Base-by-base conservation (phyloP, 2,888 invertebrate genomes). In the Cosmorhoe ocellata region DNA sequence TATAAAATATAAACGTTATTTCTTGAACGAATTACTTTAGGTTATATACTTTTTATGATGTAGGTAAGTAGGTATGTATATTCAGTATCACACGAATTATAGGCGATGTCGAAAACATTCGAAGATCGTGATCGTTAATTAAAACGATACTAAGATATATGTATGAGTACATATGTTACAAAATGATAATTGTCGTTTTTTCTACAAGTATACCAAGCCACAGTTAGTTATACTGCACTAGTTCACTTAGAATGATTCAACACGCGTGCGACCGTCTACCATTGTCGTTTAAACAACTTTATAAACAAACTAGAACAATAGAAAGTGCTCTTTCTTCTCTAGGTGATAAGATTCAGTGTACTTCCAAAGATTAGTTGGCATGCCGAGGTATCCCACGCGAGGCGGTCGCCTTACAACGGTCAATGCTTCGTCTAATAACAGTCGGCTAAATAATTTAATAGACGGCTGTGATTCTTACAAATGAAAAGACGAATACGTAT, bases 181-280 rank as follows among this genome's bases (percentile, higher is more conserved):
- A 58, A 58, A 61, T 38, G 52, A 47, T 54, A n/a, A 34, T 51
- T 51, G 54, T 37, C 47, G 18, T 56, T 58, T 59, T 58, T 62
- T 47, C 31, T 14, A 9, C 36, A 37, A 18, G 11, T 31, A 43
- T 49, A 39, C 63, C 73, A 69, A 67, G 71, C 53, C 79, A 77
- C 79, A 79, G 79, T 81, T 76, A 79, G 79, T 81, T 76, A 81
- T 73, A 85, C 75, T 82, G 85, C 74, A 78, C 86, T 83, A 85
- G 67, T 87, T 82, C 72, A 79, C 76, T 77, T 74, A 71, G 41
- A 65, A 67, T 74, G 74, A 78, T 72, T 74, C 77, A 76, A 76
- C 67, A 62, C 69, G 64, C 78, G 81, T 84, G 85, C 65, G 85
- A 84, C 73, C 69, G 63, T 68, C 65, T 60, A 30, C 76, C 64